Evolutionary conservation across 2,113 vertebrate genomes (phyloP).

Genomic region (Nipponia nippon): DNA sequence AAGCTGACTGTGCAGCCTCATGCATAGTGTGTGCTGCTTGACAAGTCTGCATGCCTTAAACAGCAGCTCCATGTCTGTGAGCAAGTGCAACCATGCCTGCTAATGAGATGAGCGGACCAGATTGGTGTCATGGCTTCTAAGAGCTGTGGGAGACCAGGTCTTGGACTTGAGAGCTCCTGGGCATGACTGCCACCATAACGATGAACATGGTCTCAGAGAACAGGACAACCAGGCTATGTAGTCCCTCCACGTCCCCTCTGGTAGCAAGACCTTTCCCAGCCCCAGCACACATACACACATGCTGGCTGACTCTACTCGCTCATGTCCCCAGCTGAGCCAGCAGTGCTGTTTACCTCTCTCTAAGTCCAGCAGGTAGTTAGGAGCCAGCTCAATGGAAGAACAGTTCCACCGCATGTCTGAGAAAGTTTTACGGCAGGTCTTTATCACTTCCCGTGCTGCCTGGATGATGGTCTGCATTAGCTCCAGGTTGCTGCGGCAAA

Average conservation of each 20-base stretch:
- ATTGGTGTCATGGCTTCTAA: neutral
- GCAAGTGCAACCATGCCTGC: neutral
- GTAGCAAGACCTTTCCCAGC: neutral
- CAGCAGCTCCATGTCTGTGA: neutral
- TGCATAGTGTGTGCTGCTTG: accelerated
- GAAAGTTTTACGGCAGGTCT: slow-evolving; percentile 93
- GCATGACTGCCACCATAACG: neutral
- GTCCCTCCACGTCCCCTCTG: accelerated
- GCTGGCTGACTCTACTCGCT: neutral
- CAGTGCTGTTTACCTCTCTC: slow-evolving; percentile 87
- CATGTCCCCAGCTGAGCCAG: neutral
- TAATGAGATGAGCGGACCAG: neutral
- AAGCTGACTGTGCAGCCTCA: neutral
- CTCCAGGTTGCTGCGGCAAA: slow-evolving; percentile 96
- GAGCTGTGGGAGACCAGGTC: neutral
- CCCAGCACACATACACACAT: neutral
- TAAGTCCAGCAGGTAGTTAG: slow-evolving; percentile 91
- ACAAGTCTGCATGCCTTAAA: neutral
- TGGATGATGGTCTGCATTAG: slow-evolving; percentile 95
- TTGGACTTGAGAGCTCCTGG: neutral
- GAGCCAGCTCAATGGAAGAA: slow-evolving; percentile 89
- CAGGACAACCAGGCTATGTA: neutral
- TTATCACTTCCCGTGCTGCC: slow-evolving; percentile 89
- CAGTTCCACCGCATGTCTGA: slow-evolving; percentile 98
- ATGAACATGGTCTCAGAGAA: neutral